phyloP scores from a whole-genome alignment of 2,888 invertebrate genomes.

The Lymantria monacha region DNA sequence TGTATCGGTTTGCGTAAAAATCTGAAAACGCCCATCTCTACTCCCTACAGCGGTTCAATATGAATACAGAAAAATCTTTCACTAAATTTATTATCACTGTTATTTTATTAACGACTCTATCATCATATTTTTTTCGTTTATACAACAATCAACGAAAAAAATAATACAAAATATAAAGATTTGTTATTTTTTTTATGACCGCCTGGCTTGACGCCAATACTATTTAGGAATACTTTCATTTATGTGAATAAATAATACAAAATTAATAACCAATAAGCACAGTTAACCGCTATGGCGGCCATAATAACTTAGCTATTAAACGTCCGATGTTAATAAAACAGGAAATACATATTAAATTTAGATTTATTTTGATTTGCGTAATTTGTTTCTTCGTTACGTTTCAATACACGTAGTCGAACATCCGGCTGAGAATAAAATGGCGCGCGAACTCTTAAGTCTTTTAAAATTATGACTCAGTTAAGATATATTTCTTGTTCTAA shows the following conservation, averaged over 20 bases:
- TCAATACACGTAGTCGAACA: constrained; percentile 24
- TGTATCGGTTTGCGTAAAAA: too few species aligned
- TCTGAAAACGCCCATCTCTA: too few species aligned
- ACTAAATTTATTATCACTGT: too few species aligned
- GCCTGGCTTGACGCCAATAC: too few species aligned
- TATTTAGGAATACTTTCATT: too few species aligned
- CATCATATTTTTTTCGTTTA: too few species aligned
- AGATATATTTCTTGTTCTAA: not conserved
- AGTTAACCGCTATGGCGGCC: not conserved
- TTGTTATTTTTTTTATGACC: too few species aligned
- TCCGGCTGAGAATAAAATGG: constrained; percentile 15
- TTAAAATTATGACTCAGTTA: constrained; percentile 7
- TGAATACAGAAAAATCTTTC: too few species aligned
- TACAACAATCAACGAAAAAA: too few species aligned
- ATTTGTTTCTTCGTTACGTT: constrained; percentile 15
- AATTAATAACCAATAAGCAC: not conserved
- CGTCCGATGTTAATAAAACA: not conserved
- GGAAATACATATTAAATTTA: constrained; percentile 22
- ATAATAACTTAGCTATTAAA: not conserved
- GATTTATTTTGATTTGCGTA: constrained; percentile 31
- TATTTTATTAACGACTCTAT: too few species aligned
- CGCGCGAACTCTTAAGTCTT: constrained; percentile 10
- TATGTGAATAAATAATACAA: not conserved
- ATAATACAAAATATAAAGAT: too few species aligned
- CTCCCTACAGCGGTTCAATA: too few species aligned